Conservation (phyloP, 2,888 invertebrate species). For the Diarsia mendica region DNA sequence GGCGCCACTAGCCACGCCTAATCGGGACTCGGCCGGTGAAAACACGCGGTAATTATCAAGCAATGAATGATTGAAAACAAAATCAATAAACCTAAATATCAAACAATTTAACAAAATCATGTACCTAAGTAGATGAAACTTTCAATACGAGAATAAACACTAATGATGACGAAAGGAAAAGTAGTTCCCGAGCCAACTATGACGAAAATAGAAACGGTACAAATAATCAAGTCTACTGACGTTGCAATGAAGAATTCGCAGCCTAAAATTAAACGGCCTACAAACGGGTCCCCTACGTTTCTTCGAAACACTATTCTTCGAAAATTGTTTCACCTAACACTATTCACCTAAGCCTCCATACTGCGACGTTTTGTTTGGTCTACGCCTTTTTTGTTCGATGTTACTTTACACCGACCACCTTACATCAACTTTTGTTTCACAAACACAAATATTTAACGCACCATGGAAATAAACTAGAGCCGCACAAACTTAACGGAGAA, state of each 20-base stretch:
- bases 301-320: no score
- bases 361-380: no score
- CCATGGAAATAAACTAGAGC: background rate
- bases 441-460: no score
- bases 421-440: no score
- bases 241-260: background rate
- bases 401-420: no score
- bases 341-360: no score
- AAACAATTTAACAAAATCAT: background rate
- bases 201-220: slow-evolving; percentile 11
- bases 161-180: slow-evolving; percentile 11
- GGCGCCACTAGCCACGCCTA: slow-evolving; percentile 76
- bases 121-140: slow-evolving; percentile 33
- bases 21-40: slow-evolving; percentile 73
- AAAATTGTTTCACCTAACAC: no score
- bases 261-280: background rate
- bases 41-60: slow-evolving; percentile 61
- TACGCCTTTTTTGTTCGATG: no score
- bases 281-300: no score
- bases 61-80: slow-evolving; percentile 22
- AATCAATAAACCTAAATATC: background rate
- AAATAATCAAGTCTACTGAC: slow-evolving; percentile 10
- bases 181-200: slow-evolving; percentile 1
- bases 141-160: background rate
- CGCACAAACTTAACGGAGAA: background rate